Evolutionary conservation across 2,797 vertebrate genomes (phyloP), one percentile per base, ranked within the genome.

Genomic region (Sylvilagus floridanus): DNA sequence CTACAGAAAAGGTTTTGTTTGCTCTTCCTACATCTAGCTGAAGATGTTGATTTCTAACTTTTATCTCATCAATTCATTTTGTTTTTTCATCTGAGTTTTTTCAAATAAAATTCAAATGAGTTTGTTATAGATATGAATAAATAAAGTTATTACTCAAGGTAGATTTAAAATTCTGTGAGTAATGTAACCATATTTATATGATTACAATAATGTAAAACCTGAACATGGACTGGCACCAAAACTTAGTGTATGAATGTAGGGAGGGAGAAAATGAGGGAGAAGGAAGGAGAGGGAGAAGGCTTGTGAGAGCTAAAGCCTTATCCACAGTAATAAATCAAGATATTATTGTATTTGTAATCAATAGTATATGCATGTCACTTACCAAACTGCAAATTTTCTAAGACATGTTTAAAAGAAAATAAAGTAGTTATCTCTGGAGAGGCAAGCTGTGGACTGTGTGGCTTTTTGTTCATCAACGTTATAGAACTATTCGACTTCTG

Each of bases 51-150:
- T 37, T 85, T 17, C 26, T 73, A 66, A 82, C 32, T 87, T 96
- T 93, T 81, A 63, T 76, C n/a, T 69, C 24, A 82, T 85, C 86
- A 37, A 26, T 62, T 92, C 26, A 19, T 50, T 79, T 73, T 88
- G 32, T 28, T 91, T 90, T 50, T 62, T 92, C 35, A 89, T 60
- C 52, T 93, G 52, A 65, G 19, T 35, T 60, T 26, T 90, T 71
- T 54, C 28, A 81, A 92, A 65, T 68, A 72, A 93, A 96, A 92
- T 95, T 73, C 62, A 92, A 14, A 28, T 79, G 66, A 93, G 94
- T 54, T 76, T 63, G 65, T 66, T 16, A 93, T 78, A 28, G 1
- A 21, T 77, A 89, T 12, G 62, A 32, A 83, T 19, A 68, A 76
- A 16, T 6, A 79, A 84, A 63, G 5, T 89, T 93, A 37, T 60